Evolutionary conservation across 1,140 invertebrate genomes (phyloP), one percentile per base, ranked within the genome.

Genomic region (Gonatopus flavifemur): DNA sequence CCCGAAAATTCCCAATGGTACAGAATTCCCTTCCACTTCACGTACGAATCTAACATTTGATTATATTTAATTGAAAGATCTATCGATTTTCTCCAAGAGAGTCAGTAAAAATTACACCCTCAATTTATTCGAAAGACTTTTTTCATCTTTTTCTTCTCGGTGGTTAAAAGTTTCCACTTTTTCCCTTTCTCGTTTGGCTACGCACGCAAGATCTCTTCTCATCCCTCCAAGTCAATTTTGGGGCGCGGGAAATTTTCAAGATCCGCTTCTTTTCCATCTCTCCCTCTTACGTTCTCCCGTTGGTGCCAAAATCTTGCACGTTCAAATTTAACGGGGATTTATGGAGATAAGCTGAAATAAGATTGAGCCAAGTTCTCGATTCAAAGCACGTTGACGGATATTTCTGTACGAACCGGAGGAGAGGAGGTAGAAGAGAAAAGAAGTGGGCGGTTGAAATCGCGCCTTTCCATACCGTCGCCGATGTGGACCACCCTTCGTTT

Each of bases 291-390:
- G 10, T 3, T 18, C 22, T 31, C 41, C 20, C n/a, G n/a, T 37
- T 35, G 31, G 22, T 22, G 24, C 48, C 37, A 16, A 35, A 44
- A 45, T 54, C 30, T 33, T 4, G 49, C 30, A 30, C 49, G 59
- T 55, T 55, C 45, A 59, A 55, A 57, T 64, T 55, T 64, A 64
- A 56, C 55, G 39, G 52, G 52, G 59, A 59, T 64, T 57, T 62
- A 57, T 57, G 45, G 49, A 66, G 62, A 64, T 66, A 54, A 56
- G 58, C 22, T 43, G 37, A 58, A 64, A 66, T 57, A 59, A 62
- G 56, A 66, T 66, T 52, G 59, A 64, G 49, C 43, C 33, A 7
- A 15, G 49, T 42, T 56, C 42, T 15, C 38, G 32, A 62, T 60
- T 61, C 49, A 49, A 18, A 10, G 42, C 53, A 62, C 59, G 54